A percentile compares a stretch with the other conserved stretches of the same genome.
phyloP scores from a whole-genome alignment of 2,797 vertebrate species.

The Halcyon smyrnensis region DNA sequence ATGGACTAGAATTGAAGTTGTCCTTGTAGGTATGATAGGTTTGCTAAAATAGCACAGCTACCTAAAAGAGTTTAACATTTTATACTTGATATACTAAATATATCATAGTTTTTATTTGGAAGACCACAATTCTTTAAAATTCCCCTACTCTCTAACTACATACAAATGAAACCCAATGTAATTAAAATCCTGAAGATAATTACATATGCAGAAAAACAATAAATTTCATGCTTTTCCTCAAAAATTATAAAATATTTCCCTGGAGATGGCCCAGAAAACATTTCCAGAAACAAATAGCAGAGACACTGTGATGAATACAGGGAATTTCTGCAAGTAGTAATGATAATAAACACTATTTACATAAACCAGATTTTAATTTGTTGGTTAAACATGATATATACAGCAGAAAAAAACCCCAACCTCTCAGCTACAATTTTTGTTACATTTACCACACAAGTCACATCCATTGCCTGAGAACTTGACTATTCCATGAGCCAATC shows the following conservation, averaged over 20 bases:
- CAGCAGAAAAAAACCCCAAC: neutral
- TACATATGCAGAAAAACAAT: neutral
- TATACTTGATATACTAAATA: neutral
- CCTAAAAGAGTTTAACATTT: neutral
- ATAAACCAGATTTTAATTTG: neutral
- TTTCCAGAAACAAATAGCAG: neutral
- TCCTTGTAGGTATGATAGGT: neutral
- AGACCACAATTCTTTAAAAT: neutral
- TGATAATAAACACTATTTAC: neutral
- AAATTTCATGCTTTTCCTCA: neutral
- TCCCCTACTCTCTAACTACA: neutral
- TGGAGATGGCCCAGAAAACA: neutral
- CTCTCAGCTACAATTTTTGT: neutral
- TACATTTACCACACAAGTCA: neutral
- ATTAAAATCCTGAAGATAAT: neutral
- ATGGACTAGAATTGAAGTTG: neutral
- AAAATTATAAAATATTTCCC: neutral
- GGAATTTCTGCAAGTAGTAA: neutral
- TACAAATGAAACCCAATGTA: neutral
- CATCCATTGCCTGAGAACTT: neutral
- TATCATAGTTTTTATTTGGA: neutral
- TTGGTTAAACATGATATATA: neutral
- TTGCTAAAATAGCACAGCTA: neutral
- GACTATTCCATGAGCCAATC: neutral
- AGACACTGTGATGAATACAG: neutral